Evolutionary conservation across 2,888 invertebrate species (phyloP), one percentile per base, ranked within the genome.

Genomic region (Geophilus truncorum): DNA sequence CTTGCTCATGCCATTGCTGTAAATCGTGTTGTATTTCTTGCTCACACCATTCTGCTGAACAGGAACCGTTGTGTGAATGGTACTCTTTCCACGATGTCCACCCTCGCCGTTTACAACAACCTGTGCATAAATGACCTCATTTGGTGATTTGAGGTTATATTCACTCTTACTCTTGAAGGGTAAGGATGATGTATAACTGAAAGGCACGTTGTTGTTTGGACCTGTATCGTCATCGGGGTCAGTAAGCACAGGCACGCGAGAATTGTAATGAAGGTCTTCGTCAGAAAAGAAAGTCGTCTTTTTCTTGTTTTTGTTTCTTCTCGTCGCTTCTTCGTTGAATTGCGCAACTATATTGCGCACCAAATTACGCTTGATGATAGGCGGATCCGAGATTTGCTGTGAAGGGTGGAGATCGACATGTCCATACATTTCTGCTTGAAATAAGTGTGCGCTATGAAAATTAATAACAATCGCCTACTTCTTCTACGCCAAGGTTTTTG

Each of bases 121-220:
- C 86, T 94, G 93, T 7, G 94, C 93, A 85, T 94, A 94, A 77
- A 94, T 93, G 28, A 93, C 90, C 83, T 90, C 84, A 12, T 83
- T 80, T 80, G 81, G 81, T 79, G 82, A 81, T 79, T 77, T 57
- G 78, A 83, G 76, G 81, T 81, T 82, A 40, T 81, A 51, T 70
- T 82, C 82, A 40, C 80, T 81, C 32, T 77, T 80, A 75, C 81
- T 81, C 80, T 80, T 80, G 36, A 34, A 81, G 51, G 82, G 79
- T 32, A 40, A 30, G 10, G 83, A 83, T 62, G 80, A 81, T 18
- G 92, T 92, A 84, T 94, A 94, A 0, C 94, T 94, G 87, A 94
- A 94, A 34, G 93, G 94, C 85, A 93, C 91, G 85, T 93, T 93
- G 83, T 90, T 90, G 85, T 93, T 93, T 83, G 81, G 81, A 57